These are phyloP conservation scores for Donacobius atricapilla DNA, from an alignment of 2,113 vertebrate genomes.

Conservation along the genomic window DNA sequence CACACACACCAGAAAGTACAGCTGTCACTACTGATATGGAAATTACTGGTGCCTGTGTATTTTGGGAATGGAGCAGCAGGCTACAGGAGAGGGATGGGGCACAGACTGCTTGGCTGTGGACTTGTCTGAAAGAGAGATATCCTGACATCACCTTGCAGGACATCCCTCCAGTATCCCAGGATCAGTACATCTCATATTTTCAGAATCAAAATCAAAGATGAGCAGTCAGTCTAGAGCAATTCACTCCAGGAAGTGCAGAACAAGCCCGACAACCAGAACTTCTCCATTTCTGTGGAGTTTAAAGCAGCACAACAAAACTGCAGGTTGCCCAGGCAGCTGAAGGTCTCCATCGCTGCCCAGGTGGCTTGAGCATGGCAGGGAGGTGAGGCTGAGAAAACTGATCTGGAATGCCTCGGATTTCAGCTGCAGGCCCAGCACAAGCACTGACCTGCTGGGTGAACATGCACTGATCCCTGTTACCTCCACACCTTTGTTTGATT, in stretches of 20 bases:
- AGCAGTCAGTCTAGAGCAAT: not conserved
- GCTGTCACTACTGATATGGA: not conserved
- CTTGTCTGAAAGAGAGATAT: not conserved
- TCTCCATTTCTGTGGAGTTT: not conserved
- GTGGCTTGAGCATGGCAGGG: accelerated
- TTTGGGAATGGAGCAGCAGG: not conserved
- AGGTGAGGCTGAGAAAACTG: not conserved
- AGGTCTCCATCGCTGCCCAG: not conserved
- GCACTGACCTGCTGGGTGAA: not conserved
- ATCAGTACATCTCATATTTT: not conserved
- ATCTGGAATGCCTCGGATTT: not conserved
- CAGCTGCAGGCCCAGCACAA: not conserved
- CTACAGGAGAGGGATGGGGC: not conserved
- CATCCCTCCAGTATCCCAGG: not conserved
- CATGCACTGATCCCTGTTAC: not conserved
- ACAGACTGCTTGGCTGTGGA: not conserved
- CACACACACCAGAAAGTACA: not conserved
- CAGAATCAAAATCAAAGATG: not conserved
- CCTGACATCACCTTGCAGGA: not conserved
- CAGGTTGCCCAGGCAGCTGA: not conserved
- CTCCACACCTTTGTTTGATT: not conserved
- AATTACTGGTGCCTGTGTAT: not conserved
- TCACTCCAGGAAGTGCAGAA: not conserved
- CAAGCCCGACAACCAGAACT: not conserved
- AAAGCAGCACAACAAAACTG: not conserved